Evolutionary conservation across 1,140 invertebrate species (phyloP).

Genomic region (Cherax destructor): DNA sequence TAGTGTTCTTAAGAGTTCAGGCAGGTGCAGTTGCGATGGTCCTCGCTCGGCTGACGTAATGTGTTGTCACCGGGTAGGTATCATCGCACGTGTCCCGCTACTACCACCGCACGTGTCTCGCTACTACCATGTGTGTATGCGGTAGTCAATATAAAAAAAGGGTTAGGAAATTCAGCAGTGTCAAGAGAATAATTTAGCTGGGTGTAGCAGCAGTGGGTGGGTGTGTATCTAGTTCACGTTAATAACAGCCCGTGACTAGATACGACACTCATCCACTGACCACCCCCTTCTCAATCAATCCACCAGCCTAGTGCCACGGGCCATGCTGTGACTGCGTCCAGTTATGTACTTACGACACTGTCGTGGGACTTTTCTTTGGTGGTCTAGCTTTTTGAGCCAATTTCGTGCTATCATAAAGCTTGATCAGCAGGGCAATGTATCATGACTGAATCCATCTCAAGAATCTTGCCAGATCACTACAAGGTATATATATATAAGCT

Average conservation of each 20-base stretch:
- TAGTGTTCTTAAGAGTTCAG: too few relatives aligned
- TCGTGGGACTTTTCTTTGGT: slow-evolving; percentile 60
- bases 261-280: slow-evolving; percentile 11
- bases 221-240: not conserved
- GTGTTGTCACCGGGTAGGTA: not conserved
- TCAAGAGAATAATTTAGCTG: too few relatives aligned
- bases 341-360: not conserved
- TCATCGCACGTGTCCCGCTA: not conserved
- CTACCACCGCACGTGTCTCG: not conserved
- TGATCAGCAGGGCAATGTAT: slow-evolving; percentile 56
- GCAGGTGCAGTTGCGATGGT: not conserved
- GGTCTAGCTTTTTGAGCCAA: slow-evolving; percentile 55
- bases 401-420: slow-evolving; percentile 58
- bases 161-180: not conserved
- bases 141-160: too few relatives aligned
- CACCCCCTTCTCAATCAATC: not conserved
- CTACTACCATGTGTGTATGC: not conserved
- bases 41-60: not conserved
- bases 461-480: too few relatives aligned
- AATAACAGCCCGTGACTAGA: not conserved
- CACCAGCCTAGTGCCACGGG: too few relatives aligned
- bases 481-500: too few relatives aligned
- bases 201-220: not conserved
- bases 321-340: too few relatives aligned
- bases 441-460: not conserved